Evolutionary conservation across 2,113 vertebrate genomes (phyloP).

Genomic region (Xenopus borealis): DNA sequence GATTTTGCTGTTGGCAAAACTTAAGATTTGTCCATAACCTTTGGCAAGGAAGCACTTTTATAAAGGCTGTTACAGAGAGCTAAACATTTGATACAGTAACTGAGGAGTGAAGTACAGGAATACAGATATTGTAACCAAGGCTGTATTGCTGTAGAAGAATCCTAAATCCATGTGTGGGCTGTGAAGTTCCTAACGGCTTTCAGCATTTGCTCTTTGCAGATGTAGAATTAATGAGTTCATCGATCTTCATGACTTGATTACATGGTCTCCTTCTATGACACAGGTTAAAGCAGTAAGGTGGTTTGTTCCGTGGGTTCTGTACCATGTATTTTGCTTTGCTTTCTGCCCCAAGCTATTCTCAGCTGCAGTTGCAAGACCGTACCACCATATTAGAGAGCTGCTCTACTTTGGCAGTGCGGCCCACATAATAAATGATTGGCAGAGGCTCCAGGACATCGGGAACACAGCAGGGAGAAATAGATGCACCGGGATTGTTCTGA

Average conservation of each 20-base stretch:
- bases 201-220: neutral
- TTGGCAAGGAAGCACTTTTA: neutral
- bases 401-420: conserved; percentile 82
- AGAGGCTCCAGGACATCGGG: conserved; percentile 78
- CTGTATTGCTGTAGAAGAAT: neutral
- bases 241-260: neutral
- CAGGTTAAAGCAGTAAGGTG: neutral
- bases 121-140: neutral
- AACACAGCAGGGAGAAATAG: conserved; percentile 85
- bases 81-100: neutral
- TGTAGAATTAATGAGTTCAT: neutral
- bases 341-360: conserved; percentile 48
- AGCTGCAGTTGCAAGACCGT: conserved; percentile 86
- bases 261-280: neutral
- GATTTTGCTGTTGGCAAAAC: neutral
- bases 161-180: neutral
- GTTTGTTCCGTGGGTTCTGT: conserved; percentile 2
- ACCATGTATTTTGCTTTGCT: conserved; percentile 1
- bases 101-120: neutral
- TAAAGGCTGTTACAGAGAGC: neutral
- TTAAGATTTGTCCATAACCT: neutral
- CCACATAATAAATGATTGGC: conserved; percentile 87
- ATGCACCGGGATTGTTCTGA: conserved; percentile 85
- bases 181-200: neutral
- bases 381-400: conserved; percentile 89